Conservation (phyloP, 2,888 invertebrate genomes). For the Hecatera dysodea region DNA sequence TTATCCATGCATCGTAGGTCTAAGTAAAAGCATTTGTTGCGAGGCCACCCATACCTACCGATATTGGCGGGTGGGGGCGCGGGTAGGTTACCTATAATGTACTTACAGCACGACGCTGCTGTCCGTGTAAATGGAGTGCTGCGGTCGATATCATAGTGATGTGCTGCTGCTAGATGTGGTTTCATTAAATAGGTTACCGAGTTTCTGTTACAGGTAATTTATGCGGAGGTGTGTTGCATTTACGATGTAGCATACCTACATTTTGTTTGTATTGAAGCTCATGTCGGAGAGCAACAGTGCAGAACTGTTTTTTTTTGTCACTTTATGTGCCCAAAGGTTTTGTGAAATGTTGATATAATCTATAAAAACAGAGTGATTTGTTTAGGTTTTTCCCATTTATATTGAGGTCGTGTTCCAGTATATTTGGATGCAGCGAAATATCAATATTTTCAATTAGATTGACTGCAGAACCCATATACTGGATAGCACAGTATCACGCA, state of each 20-base stretch:
- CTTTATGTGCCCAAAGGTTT: background rate
- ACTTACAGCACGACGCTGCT: constrained; percentile 51
- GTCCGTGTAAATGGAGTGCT: constrained; percentile 76
- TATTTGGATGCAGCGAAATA: no score
- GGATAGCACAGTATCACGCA: no score
- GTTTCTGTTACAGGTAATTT: background rate
- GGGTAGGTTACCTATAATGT: constrained; percentile 55
- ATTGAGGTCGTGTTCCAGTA: no score
- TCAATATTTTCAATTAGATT: no score
- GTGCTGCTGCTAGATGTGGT: constrained; percentile 59
- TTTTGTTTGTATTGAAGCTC: background rate
- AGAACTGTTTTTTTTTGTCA: no score
- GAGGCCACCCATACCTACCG: constrained; percentile 46
- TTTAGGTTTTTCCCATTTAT: no score
- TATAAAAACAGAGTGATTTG: no score
- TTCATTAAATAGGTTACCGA: background rate
- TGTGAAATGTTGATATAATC: background rate
- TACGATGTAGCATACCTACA: no score
- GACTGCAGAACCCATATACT: no score
- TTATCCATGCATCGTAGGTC: constrained; percentile 21
- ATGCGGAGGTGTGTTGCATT: background rate
- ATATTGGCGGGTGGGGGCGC: constrained; percentile 39
- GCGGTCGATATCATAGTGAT: constrained; percentile 81
- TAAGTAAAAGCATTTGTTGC: constrained; percentile 49
- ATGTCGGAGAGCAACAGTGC: no score